Base-by-base conservation (phyloP, 2,888 invertebrate species). In the Muschampia plurimacula region DNA sequence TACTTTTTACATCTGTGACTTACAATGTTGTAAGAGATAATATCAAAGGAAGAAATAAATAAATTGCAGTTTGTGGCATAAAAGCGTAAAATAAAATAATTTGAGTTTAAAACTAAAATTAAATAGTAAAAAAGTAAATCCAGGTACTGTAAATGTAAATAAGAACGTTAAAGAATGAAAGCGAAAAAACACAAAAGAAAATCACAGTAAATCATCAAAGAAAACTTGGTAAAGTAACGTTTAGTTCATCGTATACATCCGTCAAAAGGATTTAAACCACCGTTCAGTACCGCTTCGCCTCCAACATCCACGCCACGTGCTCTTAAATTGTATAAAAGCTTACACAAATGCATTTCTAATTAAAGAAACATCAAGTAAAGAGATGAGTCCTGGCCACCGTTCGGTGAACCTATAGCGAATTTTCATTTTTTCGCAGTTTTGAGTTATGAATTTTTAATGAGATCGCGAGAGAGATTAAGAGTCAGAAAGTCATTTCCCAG, bases 361-460 rank as follows among this genome's bases (percentile, higher is more conserved):
- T 72, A 72, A 72, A 72, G 72, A 67, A 72, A 72, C 72, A 72
- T 72, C 72, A 67, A 62, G 72, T 67, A 72, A 70, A 69, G 63
- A 57, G 57, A 32, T 28, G 10, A 67, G 41, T 72, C 72, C 67
- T 72, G 41, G 44, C 67, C 46, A 65, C 57, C 75, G 79, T 79
- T 79, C 78, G 74, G 77, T 74, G 78, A 75, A 82, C 81, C 83
- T 83, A 86, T 89, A 88, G 85, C 85, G 88, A 88, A 87, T 92
- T 93, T 90, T 92, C 86, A 90, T 92, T 93, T 94, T 92, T 94
- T 89, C 88, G 89, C 95, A 91, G 89, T 91, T 92, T 92, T 90
- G 89, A 94, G 92, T 95, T 95, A 95, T 95, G 95, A 95, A 95
- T 95, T 95, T 95, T 94, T 95, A 95, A 95, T 95, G 95, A 95